Evolutionary conservation across 2,113 vertebrate species (phyloP).

Genomic region (Raja brachyura): DNA sequence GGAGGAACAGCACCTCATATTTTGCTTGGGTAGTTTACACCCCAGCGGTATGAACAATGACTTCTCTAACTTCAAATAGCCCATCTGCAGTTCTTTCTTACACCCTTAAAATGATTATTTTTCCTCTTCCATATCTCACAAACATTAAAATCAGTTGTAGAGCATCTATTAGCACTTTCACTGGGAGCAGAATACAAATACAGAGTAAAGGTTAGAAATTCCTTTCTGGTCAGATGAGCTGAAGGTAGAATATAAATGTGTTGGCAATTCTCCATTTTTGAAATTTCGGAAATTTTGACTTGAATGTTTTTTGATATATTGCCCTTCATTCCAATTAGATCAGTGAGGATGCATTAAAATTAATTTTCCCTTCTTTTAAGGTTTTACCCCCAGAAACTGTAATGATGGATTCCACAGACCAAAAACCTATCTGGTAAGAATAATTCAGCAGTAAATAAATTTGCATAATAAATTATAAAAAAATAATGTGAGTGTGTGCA

Average conservation of each 20-base stretch:
- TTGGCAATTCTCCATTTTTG: neutral
- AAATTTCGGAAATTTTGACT: neutral
- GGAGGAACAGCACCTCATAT: too few species aligned
- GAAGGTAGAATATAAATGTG: neutral
- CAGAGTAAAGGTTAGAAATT: neutral
- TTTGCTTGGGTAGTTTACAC: too few species aligned
- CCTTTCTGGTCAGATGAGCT: too few species aligned
- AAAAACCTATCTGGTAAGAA: neutral
- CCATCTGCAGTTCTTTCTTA: too few species aligned
- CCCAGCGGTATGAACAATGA: too few species aligned
- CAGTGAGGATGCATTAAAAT: neutral
- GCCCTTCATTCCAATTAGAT: neutral
- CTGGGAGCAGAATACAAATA: neutral
- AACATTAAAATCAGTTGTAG: neutral
- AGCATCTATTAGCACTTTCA: neutral
- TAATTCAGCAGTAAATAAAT: neutral
- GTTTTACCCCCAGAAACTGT: neutral
- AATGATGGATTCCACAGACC: conserved; percentile 19
- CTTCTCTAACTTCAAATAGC: too few species aligned
- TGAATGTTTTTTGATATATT: neutral
- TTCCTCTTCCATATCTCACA: neutral
- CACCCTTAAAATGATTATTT: neutral
- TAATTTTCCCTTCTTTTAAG: neutral
- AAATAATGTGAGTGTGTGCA: neutral
- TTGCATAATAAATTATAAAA: neutral